These are phyloP conservation scores for Berghia stephanieae DNA, from an alignment of 1,140 invertebrate genomes.

Conservation along the genomic window DNA sequence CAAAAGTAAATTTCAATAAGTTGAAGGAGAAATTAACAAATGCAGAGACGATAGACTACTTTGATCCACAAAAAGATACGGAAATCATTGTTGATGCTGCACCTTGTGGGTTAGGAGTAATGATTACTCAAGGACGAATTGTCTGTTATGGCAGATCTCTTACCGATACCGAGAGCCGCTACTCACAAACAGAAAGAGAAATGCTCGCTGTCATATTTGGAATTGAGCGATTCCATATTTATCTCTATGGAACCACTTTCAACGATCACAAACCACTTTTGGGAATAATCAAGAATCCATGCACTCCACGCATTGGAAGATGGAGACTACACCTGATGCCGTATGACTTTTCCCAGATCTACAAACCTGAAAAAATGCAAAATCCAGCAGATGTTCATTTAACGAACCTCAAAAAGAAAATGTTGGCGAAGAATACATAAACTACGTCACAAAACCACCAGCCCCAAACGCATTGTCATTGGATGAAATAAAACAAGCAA, in stretches of 20 bases:
- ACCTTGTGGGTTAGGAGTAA: conserved; percentile 30
- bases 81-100: conserved; percentile 34
- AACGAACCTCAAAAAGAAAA: too few species aligned
- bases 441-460: too few species aligned
- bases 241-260: conserved; percentile 62
- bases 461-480: too few species aligned
- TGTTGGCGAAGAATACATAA: too few species aligned
- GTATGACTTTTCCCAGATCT: conserved; percentile 32
- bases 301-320: conserved; percentile 40
- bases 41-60: conserved; percentile 4
- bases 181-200: conserved; percentile 67
- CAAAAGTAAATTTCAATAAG: conserved; percentile 22
- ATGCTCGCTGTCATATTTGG: conserved; percentile 63
- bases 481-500: too few species aligned
- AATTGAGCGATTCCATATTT: conserved; percentile 65
- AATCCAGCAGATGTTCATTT: too few species aligned
- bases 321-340: conserved; percentile 46
- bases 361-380: conserved; percentile 30
- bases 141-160: conserved; percentile 45
- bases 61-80: not conserved
- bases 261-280: conserved; percentile 63
- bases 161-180: conserved; percentile 41
- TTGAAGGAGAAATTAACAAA: conserved; percentile 34
- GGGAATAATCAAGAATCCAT: conserved; percentile 35
- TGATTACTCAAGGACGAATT: conserved; percentile 34